A percentile compares a stretch with the other conserved stretches of the same genome.
These are phyloP conservation scores for Oophaga pumilio DNA, from an alignment of 2,113 vertebrate species.

Conservation along the genomic window DNA sequence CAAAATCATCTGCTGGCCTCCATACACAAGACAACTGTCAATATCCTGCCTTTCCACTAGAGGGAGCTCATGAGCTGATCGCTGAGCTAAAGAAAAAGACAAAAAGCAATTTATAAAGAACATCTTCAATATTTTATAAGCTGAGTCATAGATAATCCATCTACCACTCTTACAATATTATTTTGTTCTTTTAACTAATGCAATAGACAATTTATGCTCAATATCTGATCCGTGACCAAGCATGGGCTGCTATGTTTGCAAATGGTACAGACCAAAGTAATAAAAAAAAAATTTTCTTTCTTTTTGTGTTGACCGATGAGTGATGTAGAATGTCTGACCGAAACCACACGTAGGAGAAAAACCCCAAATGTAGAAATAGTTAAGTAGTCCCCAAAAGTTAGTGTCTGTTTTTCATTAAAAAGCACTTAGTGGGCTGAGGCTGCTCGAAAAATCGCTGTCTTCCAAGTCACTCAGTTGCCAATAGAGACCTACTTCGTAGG, in stretches of 20 bases:
- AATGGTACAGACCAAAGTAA: background rate
- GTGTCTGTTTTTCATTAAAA: background rate
- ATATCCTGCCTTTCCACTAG: conserved; percentile 96
- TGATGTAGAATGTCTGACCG: background rate
- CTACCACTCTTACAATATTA: background rate
- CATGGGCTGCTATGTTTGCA: conserved; percentile 15
- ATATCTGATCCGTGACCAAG: background rate
- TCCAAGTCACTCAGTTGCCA: background rate
- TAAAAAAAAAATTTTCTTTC: background rate
- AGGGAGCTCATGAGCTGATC: conserved; percentile 95
- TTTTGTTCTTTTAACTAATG: background rate
- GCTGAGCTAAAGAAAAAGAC: conserved; percentile 80
- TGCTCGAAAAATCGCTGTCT: background rate
- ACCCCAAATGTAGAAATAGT: conserved; percentile 19
- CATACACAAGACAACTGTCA: conserved; percentile 91
- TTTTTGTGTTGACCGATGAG: background rate
- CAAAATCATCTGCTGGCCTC: conserved; percentile 97
- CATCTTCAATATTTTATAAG: too few species aligned
- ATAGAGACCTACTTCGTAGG: conserved; percentile 4
- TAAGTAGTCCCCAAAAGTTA: background rate
- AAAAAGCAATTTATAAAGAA: conserved; percentile 34
- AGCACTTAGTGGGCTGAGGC: background rate
- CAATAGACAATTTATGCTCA: background rate
- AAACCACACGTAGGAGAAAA: conserved; percentile 1
- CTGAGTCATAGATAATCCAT: too few species aligned